Base-by-base conservation (phyloP, 2,888 invertebrate genomes). In the Cheilosia urbana region DNA sequence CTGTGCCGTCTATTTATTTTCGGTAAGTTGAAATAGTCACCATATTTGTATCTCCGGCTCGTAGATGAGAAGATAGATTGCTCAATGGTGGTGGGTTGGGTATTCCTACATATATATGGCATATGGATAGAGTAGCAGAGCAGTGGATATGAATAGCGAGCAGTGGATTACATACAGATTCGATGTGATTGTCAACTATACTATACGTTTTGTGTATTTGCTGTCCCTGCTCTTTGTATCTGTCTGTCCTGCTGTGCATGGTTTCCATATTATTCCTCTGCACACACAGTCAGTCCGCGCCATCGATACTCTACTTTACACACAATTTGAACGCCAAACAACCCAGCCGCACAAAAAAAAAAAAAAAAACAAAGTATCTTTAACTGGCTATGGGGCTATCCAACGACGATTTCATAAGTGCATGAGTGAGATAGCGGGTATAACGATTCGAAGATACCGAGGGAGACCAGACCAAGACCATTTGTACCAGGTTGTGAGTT, bases 341-440 rank as follows among this genome's bases (percentile, higher is more conserved):
- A 69, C 62, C 63, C 37, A 37, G 37, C 37, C 11, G 13, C 37
- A 13, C 37, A 69, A 45, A 37, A 60, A 42, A n/a, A 72, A 65
- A 66, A 51, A 75, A 75, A 65, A 71, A 79, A 65, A n/a, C n/a
- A n/a, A 79, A 55, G 79, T 79, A 84, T 76, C 83, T 78, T 78
- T 83, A 76, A 75, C 80, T 80, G 79, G 80, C 71, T 75, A 69
- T 80, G 65, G 65, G 13, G 76, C 75, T 75, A 75, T 80, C 66
- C 84, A 76, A 66, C 75, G 84, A 80, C 75, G 69, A 84, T 75
- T 80, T 85, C 65, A 75, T 63, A 75, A 84, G 76, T 85, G 80
- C 84, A 80, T 45, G 84, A 80, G 83, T 73, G 83, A 83, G 83
- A 83, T 73, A 73, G 83, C 47, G 78, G 78, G 55, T 68, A 82